Percentiles rank a stretch among this genome's conserved stretches.
These are phyloP conservation scores for Coenonympha glycerion DNA, from an alignment of 2,888 invertebrate genomes.

Conservation along the genomic window DNA sequence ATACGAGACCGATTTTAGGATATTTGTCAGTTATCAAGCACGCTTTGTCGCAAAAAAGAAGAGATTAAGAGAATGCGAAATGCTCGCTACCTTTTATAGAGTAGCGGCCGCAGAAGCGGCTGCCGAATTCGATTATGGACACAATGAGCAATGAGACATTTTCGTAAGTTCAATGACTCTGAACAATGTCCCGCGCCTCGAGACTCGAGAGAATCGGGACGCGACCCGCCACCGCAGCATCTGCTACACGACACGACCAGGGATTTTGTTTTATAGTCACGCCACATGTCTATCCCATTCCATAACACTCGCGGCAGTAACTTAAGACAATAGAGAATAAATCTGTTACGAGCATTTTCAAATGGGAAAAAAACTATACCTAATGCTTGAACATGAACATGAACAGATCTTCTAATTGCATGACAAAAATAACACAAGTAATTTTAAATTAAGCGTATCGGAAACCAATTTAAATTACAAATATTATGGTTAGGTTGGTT, in stretches of 20 bases:
- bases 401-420: too few relatives aligned
- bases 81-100: conserved; percentile 64
- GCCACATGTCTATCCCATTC: conserved; percentile 41
- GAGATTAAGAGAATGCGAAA: conserved; percentile 19
- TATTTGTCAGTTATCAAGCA: conserved; percentile 38
- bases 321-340: not conserved
- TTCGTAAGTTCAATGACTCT: conserved; percentile 72
- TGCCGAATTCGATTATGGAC: conserved; percentile 71
- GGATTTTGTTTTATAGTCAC: conserved; percentile 56
- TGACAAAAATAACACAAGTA: not conserved
- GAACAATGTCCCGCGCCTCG: conserved; percentile 65
- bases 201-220: conserved; percentile 37
- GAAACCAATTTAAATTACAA: conserved; percentile 4
- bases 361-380: not conserved
- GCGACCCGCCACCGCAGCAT: conserved; percentile 51
- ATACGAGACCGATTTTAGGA: conserved; percentile 6
- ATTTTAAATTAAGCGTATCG: not conserved
- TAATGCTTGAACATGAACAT: not conserved
- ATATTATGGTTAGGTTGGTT: conserved; percentile 3
- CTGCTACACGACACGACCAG: conserved; percentile 51
- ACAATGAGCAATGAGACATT: conserved; percentile 69
- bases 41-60: conserved; percentile 52
- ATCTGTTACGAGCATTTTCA: not conserved
- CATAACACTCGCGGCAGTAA: not conserved
- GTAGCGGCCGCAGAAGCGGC: conserved; percentile 61